These are phyloP conservation scores for Rhabdomys pumilio DNA, from an alignment of 2,797 vertebrate species.

Conservation along the genomic window DNA sequence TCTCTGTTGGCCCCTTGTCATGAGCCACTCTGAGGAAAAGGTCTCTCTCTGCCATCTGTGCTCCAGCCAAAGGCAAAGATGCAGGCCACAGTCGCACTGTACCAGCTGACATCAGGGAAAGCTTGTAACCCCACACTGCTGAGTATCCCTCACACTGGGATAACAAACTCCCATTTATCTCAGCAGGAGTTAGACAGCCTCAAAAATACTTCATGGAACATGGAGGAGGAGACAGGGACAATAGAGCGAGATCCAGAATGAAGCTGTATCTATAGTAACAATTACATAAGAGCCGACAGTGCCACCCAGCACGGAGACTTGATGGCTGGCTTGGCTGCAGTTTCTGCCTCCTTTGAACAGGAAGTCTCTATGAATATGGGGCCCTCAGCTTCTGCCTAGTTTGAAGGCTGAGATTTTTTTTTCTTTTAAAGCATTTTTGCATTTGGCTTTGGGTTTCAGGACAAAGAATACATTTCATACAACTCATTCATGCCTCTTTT, in stretches of 20 bases:
- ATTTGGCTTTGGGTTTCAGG: slow-evolving; percentile 48
- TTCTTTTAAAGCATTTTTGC: slow-evolving; percentile 5
- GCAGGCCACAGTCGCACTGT: not conserved
- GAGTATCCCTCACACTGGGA: slow-evolving; percentile 60
- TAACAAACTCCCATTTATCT: slow-evolving; percentile 72
- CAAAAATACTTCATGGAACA: slow-evolving; percentile 70
- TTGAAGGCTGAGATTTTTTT: not conserved
- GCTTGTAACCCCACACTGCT: not conserved
- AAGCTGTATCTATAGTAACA: slow-evolving; percentile 58
- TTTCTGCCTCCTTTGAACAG: slow-evolving; percentile 76
- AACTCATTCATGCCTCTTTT: slow-evolving; percentile 23
- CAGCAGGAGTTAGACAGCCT: slow-evolving; percentile 41
- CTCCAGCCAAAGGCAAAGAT: slow-evolving; percentile 68
- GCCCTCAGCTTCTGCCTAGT: not conserved
- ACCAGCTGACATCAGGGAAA: not conserved
- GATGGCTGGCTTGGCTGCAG: slow-evolving; percentile 78
- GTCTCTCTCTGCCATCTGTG: slow-evolving; percentile 2
- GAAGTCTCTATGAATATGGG: slow-evolving; percentile 18
- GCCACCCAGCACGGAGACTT: slow-evolving; percentile 65
- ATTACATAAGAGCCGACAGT: slow-evolving; percentile 81
- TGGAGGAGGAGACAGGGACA: slow-evolving; percentile 1
- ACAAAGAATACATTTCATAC: slow-evolving; percentile 31
- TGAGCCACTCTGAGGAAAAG: slow-evolving; percentile 55
- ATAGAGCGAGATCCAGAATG: slow-evolving; percentile 66
- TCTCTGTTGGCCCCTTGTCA: slow-evolving; percentile 72